A percentile compares a stretch with the other conserved stretches of the same genome.
phyloP scores from a whole-genome alignment of 92 coral and sea anemone genomes.

The Chrysogorgia sp. region DNA sequence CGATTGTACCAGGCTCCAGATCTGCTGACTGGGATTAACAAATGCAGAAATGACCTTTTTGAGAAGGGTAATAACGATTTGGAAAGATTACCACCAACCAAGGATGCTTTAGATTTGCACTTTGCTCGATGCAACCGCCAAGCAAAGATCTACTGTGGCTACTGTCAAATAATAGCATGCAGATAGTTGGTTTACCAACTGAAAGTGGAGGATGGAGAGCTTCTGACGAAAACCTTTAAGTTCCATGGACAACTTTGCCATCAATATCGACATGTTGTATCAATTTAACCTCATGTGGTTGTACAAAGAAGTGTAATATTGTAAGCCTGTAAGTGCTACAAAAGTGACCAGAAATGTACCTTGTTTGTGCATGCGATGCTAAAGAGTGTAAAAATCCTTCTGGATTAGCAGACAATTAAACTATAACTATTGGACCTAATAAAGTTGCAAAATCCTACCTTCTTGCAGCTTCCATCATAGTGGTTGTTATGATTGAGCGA shows the following conservation, averaged over 20 bases:
- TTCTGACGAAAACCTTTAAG: too few relatives aligned
- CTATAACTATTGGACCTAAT: too few relatives aligned
- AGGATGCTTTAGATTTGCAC: neutral
- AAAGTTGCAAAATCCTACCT: too few relatives aligned
- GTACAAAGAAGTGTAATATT: neutral
- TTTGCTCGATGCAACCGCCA: neutral
- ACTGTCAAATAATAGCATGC: neutral
- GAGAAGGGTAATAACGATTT: constrained; percentile 23
- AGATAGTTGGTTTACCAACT: neutral
- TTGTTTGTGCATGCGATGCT: neutral
- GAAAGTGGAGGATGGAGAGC: neutral
- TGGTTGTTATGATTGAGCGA: too few relatives aligned
- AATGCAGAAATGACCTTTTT: constrained; percentile 30
- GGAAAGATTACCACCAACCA: constrained; percentile 12
- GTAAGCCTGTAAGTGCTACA: too few relatives aligned
- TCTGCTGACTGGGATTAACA: constrained; percentile 20
- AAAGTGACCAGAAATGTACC: neutral
- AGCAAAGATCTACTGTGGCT: neutral
- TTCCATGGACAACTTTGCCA: neutral
- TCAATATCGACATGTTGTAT: neutral
- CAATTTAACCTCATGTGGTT: neutral
- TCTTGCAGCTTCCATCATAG: too few relatives aligned
- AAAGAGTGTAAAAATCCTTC: neutral
- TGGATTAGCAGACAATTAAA: too few relatives aligned
- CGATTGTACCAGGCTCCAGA: constrained; percentile 11